A percentile compares a stretch with the other conserved stretches of the same genome.
These are phyloP conservation scores for Thripadectes ignobilis DNA, from an alignment of 2,797 vertebrate genomes.

Conservation along the genomic window DNA sequence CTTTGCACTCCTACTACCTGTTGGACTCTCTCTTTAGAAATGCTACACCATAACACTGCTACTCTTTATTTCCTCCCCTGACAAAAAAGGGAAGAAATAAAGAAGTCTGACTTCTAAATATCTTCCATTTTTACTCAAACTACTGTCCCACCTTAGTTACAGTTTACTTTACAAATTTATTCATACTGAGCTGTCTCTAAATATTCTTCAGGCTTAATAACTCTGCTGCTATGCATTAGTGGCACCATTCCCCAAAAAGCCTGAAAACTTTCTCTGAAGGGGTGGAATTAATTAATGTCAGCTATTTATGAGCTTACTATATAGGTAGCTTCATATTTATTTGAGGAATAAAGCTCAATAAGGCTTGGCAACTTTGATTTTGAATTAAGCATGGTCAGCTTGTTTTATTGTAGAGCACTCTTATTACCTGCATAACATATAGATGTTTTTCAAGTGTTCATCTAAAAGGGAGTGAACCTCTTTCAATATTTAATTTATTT, in stretches of 20 bases:
- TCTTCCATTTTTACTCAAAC: background rate
- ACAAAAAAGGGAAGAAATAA: background rate
- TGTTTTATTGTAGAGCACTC: background rate
- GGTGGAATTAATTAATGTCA: background rate
- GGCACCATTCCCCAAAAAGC: background rate
- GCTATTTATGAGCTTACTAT: background rate
- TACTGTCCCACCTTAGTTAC: background rate
- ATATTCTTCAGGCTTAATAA: background rate
- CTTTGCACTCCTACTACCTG: background rate
- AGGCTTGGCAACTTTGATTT: background rate
- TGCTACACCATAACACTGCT: background rate
- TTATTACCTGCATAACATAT: background rate
- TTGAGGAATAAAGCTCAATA: background rate
- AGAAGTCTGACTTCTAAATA: background rate
- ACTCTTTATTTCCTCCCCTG: background rate
- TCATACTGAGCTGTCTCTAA: background rate
- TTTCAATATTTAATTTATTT: background rate
- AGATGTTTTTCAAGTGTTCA: background rate
- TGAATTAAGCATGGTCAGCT: background rate
- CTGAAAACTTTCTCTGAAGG: background rate
- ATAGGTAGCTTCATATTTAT: background rate
- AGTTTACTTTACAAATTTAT: background rate
- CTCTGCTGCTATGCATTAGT: background rate
- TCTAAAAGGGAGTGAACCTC: background rate
- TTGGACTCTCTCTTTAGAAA: background rate